Base-by-base conservation (phyloP, 1,140 invertebrate genomes). In the Cepaea nemoralis region DNA sequence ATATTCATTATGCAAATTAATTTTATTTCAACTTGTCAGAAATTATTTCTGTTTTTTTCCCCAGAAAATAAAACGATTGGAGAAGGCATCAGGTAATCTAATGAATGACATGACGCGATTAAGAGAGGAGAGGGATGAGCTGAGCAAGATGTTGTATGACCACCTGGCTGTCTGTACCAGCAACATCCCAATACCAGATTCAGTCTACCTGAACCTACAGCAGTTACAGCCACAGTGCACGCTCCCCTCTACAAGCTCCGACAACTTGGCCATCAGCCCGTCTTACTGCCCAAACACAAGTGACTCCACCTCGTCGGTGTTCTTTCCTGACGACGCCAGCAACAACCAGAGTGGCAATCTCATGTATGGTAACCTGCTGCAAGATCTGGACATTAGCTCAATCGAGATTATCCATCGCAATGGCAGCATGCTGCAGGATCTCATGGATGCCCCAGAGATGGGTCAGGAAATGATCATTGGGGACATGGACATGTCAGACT, bases 151-250 rank as follows among this genome's bases (percentile, higher is more conserved):
- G 31, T 66, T 86, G 12, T 33, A 75, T 42, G 77, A 77, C 12
- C 86, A 87, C 74, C 73, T 86, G 1, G n/a, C 66, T 42, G 71
- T 84, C n/a, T 87, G 85, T 55, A 76, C 59, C 33, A 78, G 59
- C 31, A n/a, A 42, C 2, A 31, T 48, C 27, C 42, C 42, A 33
- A 27, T 48, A 5, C 8, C 27, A 16, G 42, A 42, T 1, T 0
- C 1, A 1, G 33, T 74, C 42, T 33, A 27, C 22, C 37, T n/a
- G 16, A 22, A 42, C n/a, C 10, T 74, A 22, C 2, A 42, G 16
- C 8, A 16, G 0, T n/a, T 74, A 14, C 8, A 50, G 0, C 42
- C 48, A 1, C 16, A 2, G 1, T 42, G 16, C 10, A 39, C 42
- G 14, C 14, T n/a, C n/a, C 71, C 16, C 3, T 42, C 39, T 27